Percentiles rank a stretch among this genome's conserved stretches.
phyloP scores from a whole-genome alignment of 2,797 vertebrate genomes.

The Psittacula derbiana region DNA sequence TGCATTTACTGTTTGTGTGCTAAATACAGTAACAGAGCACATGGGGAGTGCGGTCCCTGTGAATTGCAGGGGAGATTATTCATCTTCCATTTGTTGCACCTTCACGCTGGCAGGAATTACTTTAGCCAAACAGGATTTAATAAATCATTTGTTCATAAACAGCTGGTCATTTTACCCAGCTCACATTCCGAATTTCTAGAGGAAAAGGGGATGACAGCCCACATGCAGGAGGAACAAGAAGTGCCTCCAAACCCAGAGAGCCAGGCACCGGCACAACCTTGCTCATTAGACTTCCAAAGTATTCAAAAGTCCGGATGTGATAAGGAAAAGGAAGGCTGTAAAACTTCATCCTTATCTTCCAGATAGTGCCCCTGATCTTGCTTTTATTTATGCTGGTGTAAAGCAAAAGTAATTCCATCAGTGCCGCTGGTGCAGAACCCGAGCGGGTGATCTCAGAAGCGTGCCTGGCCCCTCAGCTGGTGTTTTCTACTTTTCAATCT shows the following conservation, averaged over 20 bases:
- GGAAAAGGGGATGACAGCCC: not conserved
- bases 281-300: not conserved
- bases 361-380: slow-evolving; percentile 47
- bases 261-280: not conserved
- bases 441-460: slow-evolving; percentile 9
- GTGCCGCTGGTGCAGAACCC: slow-evolving; percentile 35
- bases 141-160: slow-evolving; percentile 50
- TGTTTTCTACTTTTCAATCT: slow-evolving; percentile 46
- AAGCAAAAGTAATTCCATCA: slow-evolving; percentile 51
- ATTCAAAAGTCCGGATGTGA: slow-evolving; percentile 1
- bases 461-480: not conserved
- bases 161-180: slow-evolving; percentile 17
- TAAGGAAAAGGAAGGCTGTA: slow-evolving; percentile 52
- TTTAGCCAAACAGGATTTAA: slow-evolving; percentile 64
- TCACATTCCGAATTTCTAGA: not conserved
- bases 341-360: slow-evolving; percentile 60
- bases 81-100: slow-evolving; percentile 52
- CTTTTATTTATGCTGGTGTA: slow-evolving; percentile 51
- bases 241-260: not conserved
- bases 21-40: slow-evolving; percentile 62
- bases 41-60: not conserved
- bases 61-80: slow-evolving; percentile 46
- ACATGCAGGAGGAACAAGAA: not conserved
- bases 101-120: slow-evolving; percentile 52
- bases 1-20: slow-evolving; percentile 23